A percentile compares a stretch with the other conserved stretches of the same genome.
These are phyloP conservation scores for Gopherus evgoodei DNA, from an alignment of 2,113 vertebrate genomes.

Conservation along the genomic window DNA sequence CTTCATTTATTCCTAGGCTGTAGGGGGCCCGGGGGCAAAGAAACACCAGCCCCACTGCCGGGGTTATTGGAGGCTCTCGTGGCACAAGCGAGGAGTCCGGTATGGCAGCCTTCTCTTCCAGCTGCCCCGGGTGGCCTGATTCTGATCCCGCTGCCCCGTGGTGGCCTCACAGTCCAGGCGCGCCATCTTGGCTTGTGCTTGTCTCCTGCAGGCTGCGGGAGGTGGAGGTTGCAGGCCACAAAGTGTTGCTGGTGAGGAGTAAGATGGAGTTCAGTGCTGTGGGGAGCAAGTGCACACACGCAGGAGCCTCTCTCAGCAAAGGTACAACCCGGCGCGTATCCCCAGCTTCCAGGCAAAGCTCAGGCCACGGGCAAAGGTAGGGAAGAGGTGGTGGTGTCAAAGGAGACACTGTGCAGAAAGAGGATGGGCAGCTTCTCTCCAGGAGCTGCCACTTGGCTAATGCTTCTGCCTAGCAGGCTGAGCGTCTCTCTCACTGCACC, in stretches of 20 bases:
- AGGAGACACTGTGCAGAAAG: too few species aligned
- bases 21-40: not conserved
- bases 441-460: too few species aligned
- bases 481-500: too few species aligned
- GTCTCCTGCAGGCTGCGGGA: constrained; percentile 82
- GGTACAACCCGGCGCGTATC: constrained; percentile 66
- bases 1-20: too few species aligned
- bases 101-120: not conserved
- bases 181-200: not conserved
- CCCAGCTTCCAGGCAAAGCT: rapidly evolving
- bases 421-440: too few species aligned
- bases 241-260: constrained; percentile 83
- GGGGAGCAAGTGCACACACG: constrained; percentile 88
- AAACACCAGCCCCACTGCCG: not conserved
- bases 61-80: too few species aligned
- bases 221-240: constrained; percentile 78
- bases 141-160: not conserved
- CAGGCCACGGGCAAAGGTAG: not conserved
- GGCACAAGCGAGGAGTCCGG: not conserved
- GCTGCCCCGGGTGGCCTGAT: not conserved
- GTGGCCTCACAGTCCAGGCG: not conserved
- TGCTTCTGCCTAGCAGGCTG: too few species aligned
- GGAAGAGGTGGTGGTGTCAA: too few species aligned
- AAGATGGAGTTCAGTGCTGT: constrained; percentile 81
- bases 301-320: constrained; percentile 84